Evolutionary conservation across 2,797 vertebrate species (phyloP).

Genomic region (Macrochelys suwanniensis): DNA sequence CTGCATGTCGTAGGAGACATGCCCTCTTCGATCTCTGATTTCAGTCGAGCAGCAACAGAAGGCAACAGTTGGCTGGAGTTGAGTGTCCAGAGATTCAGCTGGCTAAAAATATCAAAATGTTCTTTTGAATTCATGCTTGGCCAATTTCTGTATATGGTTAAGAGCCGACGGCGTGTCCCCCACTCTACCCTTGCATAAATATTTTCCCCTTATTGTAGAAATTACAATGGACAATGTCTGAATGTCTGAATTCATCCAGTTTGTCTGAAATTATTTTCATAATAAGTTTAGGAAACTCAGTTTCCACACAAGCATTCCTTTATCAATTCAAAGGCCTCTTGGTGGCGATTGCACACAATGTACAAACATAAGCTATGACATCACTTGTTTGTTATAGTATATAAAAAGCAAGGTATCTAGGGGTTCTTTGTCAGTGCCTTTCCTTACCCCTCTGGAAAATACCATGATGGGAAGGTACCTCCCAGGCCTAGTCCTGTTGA

Average conservation of each 20-base stretch:
- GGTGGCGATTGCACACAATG: not conserved
- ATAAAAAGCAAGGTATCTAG: too few species aligned
- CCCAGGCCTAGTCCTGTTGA: too few species aligned
- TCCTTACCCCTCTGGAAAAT: too few species aligned
- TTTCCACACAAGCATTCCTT: not conserved
- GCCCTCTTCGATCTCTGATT: rapidly evolving
- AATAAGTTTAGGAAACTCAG: not conserved
- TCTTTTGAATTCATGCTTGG: not conserved
- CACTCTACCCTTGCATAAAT: not conserved
- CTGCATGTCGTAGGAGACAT: not conserved
- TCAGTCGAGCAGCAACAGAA: not conserved
- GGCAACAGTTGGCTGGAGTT: not conserved
- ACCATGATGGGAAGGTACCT: too few species aligned
- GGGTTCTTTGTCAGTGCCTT: too few species aligned
- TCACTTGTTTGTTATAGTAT: not conserved
- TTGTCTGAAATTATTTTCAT: not conserved
- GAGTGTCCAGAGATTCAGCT: not conserved
- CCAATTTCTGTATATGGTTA: not conserved
- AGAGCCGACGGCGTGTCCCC: not conserved
- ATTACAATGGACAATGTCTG: slow-evolving; percentile 22
- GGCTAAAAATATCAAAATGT: not conserved
- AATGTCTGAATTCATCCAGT: not conserved
- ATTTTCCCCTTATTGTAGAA: slow-evolving; percentile 12
- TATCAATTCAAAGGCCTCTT: not conserved
- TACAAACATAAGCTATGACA: not conserved